Percentiles rank a stretch among this genome's conserved stretches.
Conservation (phyloP, 2,113 vertebrate genomes). For the Azemiops feae region DNA sequence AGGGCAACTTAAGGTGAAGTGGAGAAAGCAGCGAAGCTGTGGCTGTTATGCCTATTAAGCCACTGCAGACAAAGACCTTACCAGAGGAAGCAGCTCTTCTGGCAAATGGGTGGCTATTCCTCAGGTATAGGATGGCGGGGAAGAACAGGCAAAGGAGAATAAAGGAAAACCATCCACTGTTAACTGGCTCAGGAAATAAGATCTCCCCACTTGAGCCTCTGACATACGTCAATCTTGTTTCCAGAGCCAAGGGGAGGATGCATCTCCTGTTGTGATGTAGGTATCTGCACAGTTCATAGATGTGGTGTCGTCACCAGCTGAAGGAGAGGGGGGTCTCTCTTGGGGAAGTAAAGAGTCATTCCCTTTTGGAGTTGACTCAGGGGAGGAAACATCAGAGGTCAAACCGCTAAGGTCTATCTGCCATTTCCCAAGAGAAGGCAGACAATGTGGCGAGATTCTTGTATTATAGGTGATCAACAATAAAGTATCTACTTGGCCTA, state of each 20-base stretch:
- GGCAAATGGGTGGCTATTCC: background rate
- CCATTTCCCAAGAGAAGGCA: background rate
- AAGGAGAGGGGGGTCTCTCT: background rate
- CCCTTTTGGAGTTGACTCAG: background rate
- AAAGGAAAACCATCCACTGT: background rate
- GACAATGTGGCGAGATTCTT: background rate
- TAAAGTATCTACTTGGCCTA: background rate
- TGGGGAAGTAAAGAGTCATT: background rate
- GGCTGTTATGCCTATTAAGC: no score
- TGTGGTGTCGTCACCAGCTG: background rate
- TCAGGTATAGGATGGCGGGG: background rate
- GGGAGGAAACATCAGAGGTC: background rate
- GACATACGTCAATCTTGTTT: background rate
- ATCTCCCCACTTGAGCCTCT: background rate
- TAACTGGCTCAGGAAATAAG: background rate
- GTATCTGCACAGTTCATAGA: background rate
- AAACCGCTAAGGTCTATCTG: background rate
- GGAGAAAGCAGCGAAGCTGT: background rate
- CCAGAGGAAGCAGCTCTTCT: background rate
- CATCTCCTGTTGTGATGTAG: background rate
- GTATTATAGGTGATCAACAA: background rate
- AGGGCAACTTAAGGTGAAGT: background rate
- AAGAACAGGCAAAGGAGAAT: background rate
- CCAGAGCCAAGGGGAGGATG: background rate
- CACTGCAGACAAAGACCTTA: background rate